phyloP scores from a whole-genome alignment of 2,888 invertebrate species.

The Mimumesa dahlbomi region DNA sequence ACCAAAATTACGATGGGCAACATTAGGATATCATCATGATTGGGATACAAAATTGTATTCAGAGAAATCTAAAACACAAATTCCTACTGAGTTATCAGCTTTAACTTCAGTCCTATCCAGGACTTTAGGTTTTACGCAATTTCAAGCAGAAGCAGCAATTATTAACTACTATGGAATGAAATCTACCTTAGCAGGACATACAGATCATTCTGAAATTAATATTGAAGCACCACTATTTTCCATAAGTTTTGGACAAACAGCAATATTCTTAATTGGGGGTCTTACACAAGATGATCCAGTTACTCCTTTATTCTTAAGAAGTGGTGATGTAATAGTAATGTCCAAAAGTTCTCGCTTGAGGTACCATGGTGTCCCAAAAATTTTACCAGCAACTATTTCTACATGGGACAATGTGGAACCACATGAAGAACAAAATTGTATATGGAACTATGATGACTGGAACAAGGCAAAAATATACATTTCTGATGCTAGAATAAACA shows the following conservation, averaged over 20 bases:
- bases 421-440: slow-evolving; percentile 6
- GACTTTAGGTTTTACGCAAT: slow-evolving; percentile 83
- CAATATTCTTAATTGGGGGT: slow-evolving; percentile 96
- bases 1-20: slow-evolving; percentile 92
- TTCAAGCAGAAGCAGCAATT: slow-evolving; percentile 94
- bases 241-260: slow-evolving; percentile 96
- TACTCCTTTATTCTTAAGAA: slow-evolving; percentile 87
- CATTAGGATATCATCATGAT: slow-evolving; percentile 98
- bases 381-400: slow-evolving; percentile 82
- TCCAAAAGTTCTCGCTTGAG: slow-evolving; percentile 90
- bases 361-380: slow-evolving; percentile 97
- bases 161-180: slow-evolving; percentile 97
- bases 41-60: slow-evolving; percentile 97
- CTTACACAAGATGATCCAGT: slow-evolving; percentile 85
- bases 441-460: slow-evolving; percentile 66
- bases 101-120: slow-evolving; percentile 85
- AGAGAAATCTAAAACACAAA: slow-evolving; percentile 84
- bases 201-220: slow-evolving; percentile 95
- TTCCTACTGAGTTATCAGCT: slow-evolving; percentile 88
- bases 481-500: slow-evolving; percentile 89
- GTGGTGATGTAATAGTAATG: slow-evolving; percentile 97
- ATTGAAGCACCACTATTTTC: slow-evolving; percentile 94
- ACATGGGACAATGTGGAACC: slow-evolving; percentile 81
- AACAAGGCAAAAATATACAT: slow-evolving; percentile 68
- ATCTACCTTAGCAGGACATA: slow-evolving; percentile 95